Evolutionary conservation across 1,140 invertebrate species (phyloP), one percentile per base, ranked within the genome.

Genomic region (Rhopalosiphum maidis): DNA sequence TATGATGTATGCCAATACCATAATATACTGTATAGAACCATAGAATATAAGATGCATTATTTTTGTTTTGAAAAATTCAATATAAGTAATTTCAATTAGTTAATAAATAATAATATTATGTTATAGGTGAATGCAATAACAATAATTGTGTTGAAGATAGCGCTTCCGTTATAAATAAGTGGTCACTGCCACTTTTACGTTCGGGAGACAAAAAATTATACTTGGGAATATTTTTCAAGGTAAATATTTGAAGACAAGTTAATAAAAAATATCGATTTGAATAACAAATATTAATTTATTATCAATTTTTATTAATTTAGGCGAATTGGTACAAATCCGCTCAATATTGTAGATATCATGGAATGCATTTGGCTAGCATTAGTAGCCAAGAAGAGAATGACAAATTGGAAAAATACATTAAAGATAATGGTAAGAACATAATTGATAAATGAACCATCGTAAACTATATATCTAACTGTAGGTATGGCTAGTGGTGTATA

Each of bases 301-400:
- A 1, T 9, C 25, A 46, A 15, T 43, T 86, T 43, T 89, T 41
- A 18, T 89, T 94, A 94, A 96, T 96, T 21, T 95, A 98, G 98
- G 98, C 98, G 11, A 98, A 98, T 96, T 98, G 98, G 97, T 98
- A 97, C 95, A 97, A 97, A 95, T 97, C 98, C 9, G 96, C 97
- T n/a, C 98, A 98, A 95, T 98, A 98, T 95, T 98, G 98, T 95
- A 96, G 98, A 55, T 98, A 98, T 95, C 98, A 98, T 95, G 98
- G 98, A 54, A 98, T 98, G 98, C 98, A 98, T 95, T 96, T 98
- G 94, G 98, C 98, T 6, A 98, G 97, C 94, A 98, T 98, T 94
- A 97, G 97, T 86, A 98, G 97, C 90, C 97, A 98, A 95, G 97
- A 98, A 95, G 98, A 98, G 95, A 98, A 98, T 94, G 97, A 98